phyloP scores from a whole-genome alignment of 2,113 vertebrate genomes.

The Oryzias javanicus region DNA sequence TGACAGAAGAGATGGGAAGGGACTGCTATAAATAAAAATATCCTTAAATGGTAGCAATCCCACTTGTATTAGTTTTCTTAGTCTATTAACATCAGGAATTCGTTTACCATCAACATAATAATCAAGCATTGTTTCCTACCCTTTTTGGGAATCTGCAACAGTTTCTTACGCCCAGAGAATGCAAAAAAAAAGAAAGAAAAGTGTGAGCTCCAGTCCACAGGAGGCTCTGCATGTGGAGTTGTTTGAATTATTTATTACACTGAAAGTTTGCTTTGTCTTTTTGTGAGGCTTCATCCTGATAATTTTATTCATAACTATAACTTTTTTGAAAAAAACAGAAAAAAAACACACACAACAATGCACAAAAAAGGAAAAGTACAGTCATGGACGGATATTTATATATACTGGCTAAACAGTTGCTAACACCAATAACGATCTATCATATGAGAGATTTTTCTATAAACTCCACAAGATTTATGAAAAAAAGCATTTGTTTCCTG shows the following conservation, averaged over 20 bases:
- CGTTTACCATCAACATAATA: slow-evolving; percentile 10
- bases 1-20: background rate
- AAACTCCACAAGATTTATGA: too few relatives aligned
- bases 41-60: background rate
- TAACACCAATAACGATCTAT: too few relatives aligned
- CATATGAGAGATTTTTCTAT: too few relatives aligned
- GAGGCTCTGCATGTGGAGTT: background rate
- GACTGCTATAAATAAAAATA: background rate
- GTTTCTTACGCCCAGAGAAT: background rate
- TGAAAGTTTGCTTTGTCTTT: background rate
- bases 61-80: background rate
- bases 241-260: slow-evolving; percentile 3
- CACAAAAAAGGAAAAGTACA: too few relatives aligned
- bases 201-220: background rate
- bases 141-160: slow-evolving; percentile 3
- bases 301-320: too few relatives aligned
- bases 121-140: background rate
- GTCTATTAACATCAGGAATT: slow-evolving; percentile 23
- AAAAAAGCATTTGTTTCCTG: too few relatives aligned
- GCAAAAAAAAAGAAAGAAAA: background rate
- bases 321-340: too few relatives aligned
- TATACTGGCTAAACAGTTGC: too few relatives aligned
- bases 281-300: background rate
- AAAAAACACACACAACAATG: too few relatives aligned
- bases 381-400: too few relatives aligned